These are phyloP conservation scores for Gymnothorax reevesii DNA, from an alignment of 2,797 vertebrate genomes.

Conservation along the genomic window DNA sequence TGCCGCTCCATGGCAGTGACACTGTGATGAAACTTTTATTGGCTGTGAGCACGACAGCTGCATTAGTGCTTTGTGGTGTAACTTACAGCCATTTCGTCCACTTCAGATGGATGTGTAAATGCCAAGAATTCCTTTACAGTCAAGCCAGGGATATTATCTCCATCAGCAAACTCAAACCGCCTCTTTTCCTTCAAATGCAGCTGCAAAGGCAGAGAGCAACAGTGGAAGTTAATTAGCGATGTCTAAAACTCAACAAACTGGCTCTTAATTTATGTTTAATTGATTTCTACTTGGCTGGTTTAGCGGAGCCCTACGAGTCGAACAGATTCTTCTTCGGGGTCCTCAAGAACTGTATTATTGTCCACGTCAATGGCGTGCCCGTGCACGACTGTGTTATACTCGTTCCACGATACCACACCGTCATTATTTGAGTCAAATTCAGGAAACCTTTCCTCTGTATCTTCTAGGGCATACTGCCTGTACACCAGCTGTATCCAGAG, in stretches of 20 bases:
- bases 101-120: constrained; percentile 93
- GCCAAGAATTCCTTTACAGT: constrained; percentile 87
- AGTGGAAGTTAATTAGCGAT: neutral
- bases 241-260: neutral
- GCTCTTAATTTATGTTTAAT: neutral
- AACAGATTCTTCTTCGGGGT: constrained; percentile 90
- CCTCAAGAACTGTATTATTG: constrained; percentile 72
- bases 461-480: constrained; percentile 88
- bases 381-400: constrained; percentile 87
- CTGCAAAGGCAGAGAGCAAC: constrained; percentile 61
- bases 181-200: constrained; percentile 91
- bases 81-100: constrained; percentile 92
- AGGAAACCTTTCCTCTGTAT: constrained; percentile 84
- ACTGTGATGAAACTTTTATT: too few species aligned
- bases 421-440: constrained; percentile 84
- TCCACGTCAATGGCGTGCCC: constrained; percentile 81
- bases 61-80: neutral
- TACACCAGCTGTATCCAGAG: constrained; percentile 93
- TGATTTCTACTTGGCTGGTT: neutral
- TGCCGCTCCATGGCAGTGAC: too few species aligned
- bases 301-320: constrained; percentile 74
- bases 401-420: constrained; percentile 86
- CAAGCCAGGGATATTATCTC: constrained; percentile 75
- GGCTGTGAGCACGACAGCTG: neutral
- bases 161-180: constrained; percentile 87